Evolutionary conservation across 2,113 vertebrate species (phyloP).

Genomic region (Semnornis frantzii): DNA sequence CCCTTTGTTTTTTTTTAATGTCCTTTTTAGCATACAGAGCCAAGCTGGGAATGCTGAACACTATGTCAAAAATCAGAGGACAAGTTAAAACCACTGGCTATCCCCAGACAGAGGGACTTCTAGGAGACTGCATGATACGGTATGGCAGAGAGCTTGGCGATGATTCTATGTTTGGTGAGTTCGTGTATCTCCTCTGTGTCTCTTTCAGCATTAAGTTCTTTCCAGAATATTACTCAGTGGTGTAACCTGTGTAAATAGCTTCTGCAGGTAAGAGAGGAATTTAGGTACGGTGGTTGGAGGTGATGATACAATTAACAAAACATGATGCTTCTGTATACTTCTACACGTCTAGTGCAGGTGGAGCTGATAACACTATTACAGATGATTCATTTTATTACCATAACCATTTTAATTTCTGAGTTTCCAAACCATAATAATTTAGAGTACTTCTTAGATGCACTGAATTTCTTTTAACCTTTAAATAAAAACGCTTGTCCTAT

Average conservation of each 20-base stretch:
- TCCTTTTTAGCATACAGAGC: constrained; percentile 87
- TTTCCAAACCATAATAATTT: not conserved
- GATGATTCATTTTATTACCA: not conserved
- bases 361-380: not conserved
- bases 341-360: not conserved
- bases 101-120: constrained; percentile 90
- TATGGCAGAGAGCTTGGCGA: constrained; percentile 90
- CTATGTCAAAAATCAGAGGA: constrained; percentile 92
- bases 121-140: constrained; percentile 93
- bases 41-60: constrained; percentile 93
- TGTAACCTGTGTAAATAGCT: not conserved
- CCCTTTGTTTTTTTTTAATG: not conserved
- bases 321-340: not conserved
- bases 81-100: constrained; percentile 93
- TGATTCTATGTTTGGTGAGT: constrained; percentile 87
- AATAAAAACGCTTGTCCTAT: not conserved
- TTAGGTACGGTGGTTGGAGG: not conserved
- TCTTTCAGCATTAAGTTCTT: not conserved
- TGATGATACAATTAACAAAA: not conserved
- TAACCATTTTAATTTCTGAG: not conserved
- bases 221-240: not conserved
- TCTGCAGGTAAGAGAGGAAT: not conserved
- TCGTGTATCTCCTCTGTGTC: not conserved
- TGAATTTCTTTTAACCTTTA: not conserved
- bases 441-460: not conserved